Evolutionary conservation across 2,888 invertebrate species (phyloP), one percentile per base, ranked within the genome.

Genomic region (Latheticus oryzae): DNA sequence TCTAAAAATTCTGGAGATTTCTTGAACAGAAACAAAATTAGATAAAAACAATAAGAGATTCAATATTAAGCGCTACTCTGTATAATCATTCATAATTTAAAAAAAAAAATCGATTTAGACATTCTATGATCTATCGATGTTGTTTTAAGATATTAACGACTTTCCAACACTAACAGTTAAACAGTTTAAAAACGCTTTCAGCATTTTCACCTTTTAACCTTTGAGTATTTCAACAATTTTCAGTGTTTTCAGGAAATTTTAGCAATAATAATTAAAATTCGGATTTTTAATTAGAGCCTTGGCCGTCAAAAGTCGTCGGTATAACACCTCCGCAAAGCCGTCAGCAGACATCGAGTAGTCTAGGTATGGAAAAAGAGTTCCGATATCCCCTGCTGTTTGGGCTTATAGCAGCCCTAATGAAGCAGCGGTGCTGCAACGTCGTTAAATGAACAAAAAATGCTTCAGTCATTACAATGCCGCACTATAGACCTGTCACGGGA

Each of bases 391-490:
- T 47, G 58, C 58, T 58, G 58, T n/a, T 23, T 28, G 33, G 45
- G 37, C 58, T 58, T 52, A 58, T 58, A 52, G 58, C 66, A 63
- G 62, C 64, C 68, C 74, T 75, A 75, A 75, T 75, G 75, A 74
- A 74, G 71, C 68, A 69, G 70, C 66, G 65, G 66, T 63, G 61
- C 67, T 62, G 69, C 68, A 69, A 71, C 69, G 68, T 70, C 71
- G 69, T 71, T 71, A 70, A 72, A 67, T 68, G 67, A 70, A 71
- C 70, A 70, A 71, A 69, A 68, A 38, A 57, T 38, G 52, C 52
- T 30, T 58, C 58, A 58, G 51, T 57, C 57, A 52, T 58, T 58
- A 58, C 30, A 32, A 42, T 42, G 32, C 52, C 52, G 51, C 43
- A 15, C 30, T 33, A 40, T 37, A 38, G 62, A 60, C 58, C 60